Evolutionary conservation across 2,888 invertebrate genomes (phyloP), one percentile per base, ranked within the genome.

Genomic region (Ophion obscuratus): DNA sequence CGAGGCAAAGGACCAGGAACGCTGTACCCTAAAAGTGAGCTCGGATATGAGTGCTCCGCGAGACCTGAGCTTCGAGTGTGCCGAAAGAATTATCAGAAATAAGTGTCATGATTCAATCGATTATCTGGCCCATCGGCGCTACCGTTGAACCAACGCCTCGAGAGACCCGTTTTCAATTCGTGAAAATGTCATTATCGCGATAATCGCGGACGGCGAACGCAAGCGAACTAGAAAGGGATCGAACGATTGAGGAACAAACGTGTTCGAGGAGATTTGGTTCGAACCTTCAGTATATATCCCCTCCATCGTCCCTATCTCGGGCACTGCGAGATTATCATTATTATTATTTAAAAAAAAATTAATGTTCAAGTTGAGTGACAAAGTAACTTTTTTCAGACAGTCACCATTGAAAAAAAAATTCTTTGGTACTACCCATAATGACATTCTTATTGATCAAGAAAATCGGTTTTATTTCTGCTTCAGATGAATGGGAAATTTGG

Each of bases 21-120:
- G 47, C 31, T 67, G 74, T 80, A 68, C 27, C 73, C 40, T 71
- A 57, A 68, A 79, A 81, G 57, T 36, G 53, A 74, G 24, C 53
- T 78, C 44, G 59, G 24, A 59, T 70, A 70, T 14, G 77, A 84
- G 73, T 81, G 67, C 64, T 64, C 47, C 47, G 47, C 57, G 74
- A 20, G 17, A 66, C 40, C 62, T 64, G 70, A 6, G 62, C 53
- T 71, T 71, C 76, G 64, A 82, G 74, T 74, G 59, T 44, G 40
- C 59, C 20, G n/a, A 31, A 27, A 81, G 75, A 71, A 71, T 74
- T 81, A 81, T 81, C 81, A 73, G 57, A 67, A 84, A 84, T 81
- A 68, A 81, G 84, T 77, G 77, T 77, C 68, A 74, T 74, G 74
- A 84, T 84, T 81, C 68, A 67, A 84, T 84, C 62, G 74, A 64